Evolutionary conservation across 2,797 vertebrate genomes (phyloP).

Genomic region (Anabas testudineus): DNA sequence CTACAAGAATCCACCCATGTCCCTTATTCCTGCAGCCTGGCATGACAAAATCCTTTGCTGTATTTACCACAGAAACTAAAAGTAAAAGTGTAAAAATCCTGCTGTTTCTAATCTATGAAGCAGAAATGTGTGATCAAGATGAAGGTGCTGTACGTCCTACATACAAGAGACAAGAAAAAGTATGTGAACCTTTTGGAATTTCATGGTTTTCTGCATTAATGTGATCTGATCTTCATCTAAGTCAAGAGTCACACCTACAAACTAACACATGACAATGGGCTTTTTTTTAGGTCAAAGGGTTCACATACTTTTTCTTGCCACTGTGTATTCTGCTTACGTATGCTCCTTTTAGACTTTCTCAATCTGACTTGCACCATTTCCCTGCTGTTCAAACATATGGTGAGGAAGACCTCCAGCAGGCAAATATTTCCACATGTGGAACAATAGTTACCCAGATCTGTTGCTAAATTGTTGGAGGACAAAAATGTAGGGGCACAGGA

Average conservation of each 20-base stretch:
- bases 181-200: no score
- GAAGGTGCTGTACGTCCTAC: neutral
- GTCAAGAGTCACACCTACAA: no score
- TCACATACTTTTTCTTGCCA: no score
- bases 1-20: slow-evolving; percentile 54
- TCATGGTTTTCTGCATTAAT: no score
- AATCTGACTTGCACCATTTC: slow-evolving; percentile 10
- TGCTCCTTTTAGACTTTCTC: neutral
- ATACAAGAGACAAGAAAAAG: no score
- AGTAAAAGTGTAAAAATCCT: neutral
- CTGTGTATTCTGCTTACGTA: neutral
- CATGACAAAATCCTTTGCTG: slow-evolving; percentile 10
- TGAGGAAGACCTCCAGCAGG: slow-evolving; percentile 41
- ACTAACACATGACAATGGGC: no score
- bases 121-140: neutral
- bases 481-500: neutral
- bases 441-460: slow-evolving; percentile 43
- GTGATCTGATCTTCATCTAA: no score
- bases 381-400: neutral
- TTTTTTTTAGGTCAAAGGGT: no score
- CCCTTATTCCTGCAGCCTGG: slow-evolving; percentile 34
- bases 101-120: slow-evolving; percentile 17
- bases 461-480: slow-evolving; percentile 17
- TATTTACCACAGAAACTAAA: slow-evolving; percentile 25
- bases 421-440: slow-evolving; percentile 60